These are phyloP conservation scores for Microctenopoma steveboyesi DNA, from an alignment of 2,797 vertebrate species.

Conservation along the genomic window DNA sequence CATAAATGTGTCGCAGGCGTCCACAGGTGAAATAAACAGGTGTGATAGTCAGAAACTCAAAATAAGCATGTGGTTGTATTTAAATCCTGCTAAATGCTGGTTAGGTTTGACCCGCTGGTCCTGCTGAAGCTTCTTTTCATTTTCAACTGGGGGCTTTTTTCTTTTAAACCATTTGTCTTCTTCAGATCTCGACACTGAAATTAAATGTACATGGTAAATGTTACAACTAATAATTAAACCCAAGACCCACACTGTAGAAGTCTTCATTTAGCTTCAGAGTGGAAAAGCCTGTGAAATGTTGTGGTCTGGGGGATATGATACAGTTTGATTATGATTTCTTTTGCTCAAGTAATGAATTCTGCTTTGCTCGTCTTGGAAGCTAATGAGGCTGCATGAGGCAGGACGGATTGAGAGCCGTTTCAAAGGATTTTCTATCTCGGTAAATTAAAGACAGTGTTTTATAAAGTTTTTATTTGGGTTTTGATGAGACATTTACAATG, in stretches of 20 bases:
- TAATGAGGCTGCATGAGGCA: background rate
- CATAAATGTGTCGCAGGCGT: constrained; percentile 7
- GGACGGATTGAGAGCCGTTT: background rate
- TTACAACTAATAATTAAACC: background rate
- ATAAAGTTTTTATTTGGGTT: background rate
- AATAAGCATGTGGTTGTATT: no score
- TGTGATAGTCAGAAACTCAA: no score
- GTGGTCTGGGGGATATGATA: background rate
- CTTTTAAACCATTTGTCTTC: background rate
- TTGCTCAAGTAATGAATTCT: background rate
- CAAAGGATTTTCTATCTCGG: background rate
- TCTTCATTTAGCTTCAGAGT: background rate
- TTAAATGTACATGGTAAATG: background rate
- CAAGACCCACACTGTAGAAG: background rate
- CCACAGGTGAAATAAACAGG: no score
- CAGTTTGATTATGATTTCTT: constrained; percentile 1
- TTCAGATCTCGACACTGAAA: background rate
- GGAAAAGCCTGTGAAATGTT: background rate
- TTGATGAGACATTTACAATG: background rate
- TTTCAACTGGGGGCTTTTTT: background rate
- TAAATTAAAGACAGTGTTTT: background rate
- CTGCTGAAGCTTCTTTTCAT: background rate
- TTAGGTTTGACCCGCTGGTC: background rate
- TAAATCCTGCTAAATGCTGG: no score
- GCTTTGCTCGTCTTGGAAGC: background rate